Conservation (phyloP, 2,888 invertebrate genomes). For the Nephrotoma appendiculata region DNA sequence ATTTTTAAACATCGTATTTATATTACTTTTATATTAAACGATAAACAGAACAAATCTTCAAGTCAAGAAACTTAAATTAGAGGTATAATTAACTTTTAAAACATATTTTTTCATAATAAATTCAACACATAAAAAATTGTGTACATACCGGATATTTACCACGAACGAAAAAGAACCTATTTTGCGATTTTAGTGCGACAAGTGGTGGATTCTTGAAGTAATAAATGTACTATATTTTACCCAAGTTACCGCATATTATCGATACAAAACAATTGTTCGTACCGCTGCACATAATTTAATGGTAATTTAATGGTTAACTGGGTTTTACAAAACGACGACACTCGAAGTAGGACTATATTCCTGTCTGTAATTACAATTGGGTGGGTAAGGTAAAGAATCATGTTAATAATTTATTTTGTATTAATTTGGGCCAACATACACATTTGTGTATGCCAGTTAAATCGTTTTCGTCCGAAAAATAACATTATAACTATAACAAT, state of each 20-base stretch:
- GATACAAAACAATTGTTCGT: no score
- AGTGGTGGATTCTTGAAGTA: background rate
- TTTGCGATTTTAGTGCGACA: background rate
- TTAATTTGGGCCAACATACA: no score
- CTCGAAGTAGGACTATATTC: no score
- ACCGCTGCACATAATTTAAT: no score
- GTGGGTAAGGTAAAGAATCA: no score
- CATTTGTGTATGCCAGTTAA: no score
- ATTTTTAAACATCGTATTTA: background rate
- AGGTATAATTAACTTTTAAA: background rate
- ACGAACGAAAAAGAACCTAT: background rate
- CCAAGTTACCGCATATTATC: background rate
- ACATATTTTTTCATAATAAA: conserved; percentile 2
- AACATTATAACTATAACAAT: no score
- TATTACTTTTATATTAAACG: background rate
- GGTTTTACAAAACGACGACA: no score
- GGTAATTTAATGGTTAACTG: no score
- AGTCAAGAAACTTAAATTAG: background rate
- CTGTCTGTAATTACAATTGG: no score
- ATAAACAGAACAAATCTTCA: background rate
- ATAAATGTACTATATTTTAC: background rate
- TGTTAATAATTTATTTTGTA: no score
- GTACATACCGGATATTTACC: conserved; percentile 6
- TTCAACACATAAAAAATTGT: conserved; percentile 4
- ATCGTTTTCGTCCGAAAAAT: no score